Evolutionary conservation across 1,140 invertebrate species (phyloP), one percentile per base, ranked within the genome.

Genomic region (Drosophila ironensis): DNA sequence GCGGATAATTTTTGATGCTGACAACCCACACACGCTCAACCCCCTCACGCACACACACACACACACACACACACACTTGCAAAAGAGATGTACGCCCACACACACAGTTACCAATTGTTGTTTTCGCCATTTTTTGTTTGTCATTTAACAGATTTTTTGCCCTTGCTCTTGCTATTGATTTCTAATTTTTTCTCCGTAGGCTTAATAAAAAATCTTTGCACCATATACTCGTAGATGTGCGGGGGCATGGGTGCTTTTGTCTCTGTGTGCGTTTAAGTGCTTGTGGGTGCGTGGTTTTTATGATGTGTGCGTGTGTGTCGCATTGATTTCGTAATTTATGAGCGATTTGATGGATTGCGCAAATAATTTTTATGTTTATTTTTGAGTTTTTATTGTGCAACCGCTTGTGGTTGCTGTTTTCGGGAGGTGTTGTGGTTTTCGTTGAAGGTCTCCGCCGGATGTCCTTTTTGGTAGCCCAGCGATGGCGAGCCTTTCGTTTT

Each of bases 321-420:
- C 57, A 71, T 80, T 80, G 70, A 78, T 74, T 80, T 80, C 57
- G 45, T 60, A 80, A 80, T 78, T 78, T 78, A 72, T 66, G 57
- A 52, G 47, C 57, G 48, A 60, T 74, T 80, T 80, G 75, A 80
- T 80, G 70, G 76, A 80, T 80, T 80, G 66, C 53, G 50, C 57
- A 64, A 78, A 78, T 78, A 59, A 73, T 72, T 73, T 78, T 72
- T 48, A 44, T 53, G 68, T 53, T 45, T 35, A 48, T 40, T 72
- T 72, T 72, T 42, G 40, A 72, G 51, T 53, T 57, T 72, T 56
- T 69, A 64, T 77, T 78, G 63, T 57, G 46, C 37, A 30, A 35
- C 63, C 40, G 28, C 37, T 64, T 75, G 72, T 30, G 56, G 54
- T 54, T 48, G 22, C 7, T 48, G 27, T 28, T 46, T 40, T 41